These are phyloP conservation scores for Perodicticus potto DNA, from an alignment of 2,797 vertebrate genomes.

Conservation along the genomic window DNA sequence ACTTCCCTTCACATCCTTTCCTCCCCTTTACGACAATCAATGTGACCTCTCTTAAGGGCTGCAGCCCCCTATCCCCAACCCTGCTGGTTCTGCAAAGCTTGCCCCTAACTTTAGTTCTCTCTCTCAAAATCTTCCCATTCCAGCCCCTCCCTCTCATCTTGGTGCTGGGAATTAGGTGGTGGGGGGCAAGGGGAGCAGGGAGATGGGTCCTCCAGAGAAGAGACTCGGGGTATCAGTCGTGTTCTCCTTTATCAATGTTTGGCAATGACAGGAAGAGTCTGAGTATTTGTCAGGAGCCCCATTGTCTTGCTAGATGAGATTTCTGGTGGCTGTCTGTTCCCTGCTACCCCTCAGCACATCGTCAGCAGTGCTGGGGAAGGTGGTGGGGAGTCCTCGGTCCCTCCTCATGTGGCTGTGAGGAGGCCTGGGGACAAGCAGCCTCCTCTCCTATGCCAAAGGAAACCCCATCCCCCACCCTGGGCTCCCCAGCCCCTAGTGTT, in stretches of 20 bases:
- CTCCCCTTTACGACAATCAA: constrained; percentile 88
- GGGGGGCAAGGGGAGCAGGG: constrained; percentile 14
- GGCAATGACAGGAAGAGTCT: constrained; percentile 84
- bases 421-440: constrained; percentile 71
- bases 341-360: constrained; percentile 78
- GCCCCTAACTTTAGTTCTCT: constrained; percentile 63
- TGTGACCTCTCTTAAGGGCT: constrained; percentile 90
- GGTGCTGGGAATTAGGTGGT: constrained; percentile 75
- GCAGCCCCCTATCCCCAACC: constrained; percentile 78
- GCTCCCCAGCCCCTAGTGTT: constrained; percentile 73
- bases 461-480: constrained; percentile 70
- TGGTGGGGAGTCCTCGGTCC: constrained; percentile 40
- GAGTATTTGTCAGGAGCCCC: constrained; percentile 85
- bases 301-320: constrained; percentile 88
- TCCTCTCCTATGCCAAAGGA: constrained; percentile 85
- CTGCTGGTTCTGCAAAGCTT: constrained; percentile 77
- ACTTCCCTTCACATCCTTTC: constrained; percentile 35
- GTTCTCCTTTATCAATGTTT: constrained; percentile 90
- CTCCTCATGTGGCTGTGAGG: constrained; percentile 75
- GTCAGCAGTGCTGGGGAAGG: constrained; percentile 75
- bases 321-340: constrained; percentile 85
- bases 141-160: constrained; percentile 71
- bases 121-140: constrained; percentile 60
- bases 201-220: constrained; percentile 57
- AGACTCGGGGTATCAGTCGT: constrained; percentile 83